Percentiles rank a stretch among this genome's conserved stretches.
phyloP scores from a whole-genome alignment of 2,797 vertebrate genomes.

The Manis crassicaudata region DNA sequence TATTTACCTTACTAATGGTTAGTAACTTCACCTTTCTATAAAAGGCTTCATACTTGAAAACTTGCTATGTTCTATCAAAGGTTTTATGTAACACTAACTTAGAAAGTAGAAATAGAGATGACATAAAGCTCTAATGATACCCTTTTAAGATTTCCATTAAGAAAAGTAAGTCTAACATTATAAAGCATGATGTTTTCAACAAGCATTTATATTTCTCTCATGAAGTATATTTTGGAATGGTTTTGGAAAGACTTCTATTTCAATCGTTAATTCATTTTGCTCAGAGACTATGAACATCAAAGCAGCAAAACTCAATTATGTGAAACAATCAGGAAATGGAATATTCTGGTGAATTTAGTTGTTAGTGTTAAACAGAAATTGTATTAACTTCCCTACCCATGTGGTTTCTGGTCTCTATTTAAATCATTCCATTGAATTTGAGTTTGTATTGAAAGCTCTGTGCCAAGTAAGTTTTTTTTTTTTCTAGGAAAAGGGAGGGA shows the following conservation, averaged over 20 bases:
- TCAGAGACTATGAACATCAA: constrained; percentile 47
- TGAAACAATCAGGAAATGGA: constrained; percentile 50
- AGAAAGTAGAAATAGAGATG: constrained; percentile 41
- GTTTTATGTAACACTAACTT: background rate
- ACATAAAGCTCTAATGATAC: background rate
- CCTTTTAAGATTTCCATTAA: background rate
- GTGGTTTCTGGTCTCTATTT: constrained; percentile 10
- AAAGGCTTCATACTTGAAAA: background rate
- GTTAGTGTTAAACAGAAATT: constrained; percentile 45
- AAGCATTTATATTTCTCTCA: constrained; percentile 49
- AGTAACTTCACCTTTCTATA: background rate
- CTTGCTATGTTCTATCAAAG: background rate
- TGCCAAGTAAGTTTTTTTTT: background rate
- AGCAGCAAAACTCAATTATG: constrained; percentile 55
- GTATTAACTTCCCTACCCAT: background rate
- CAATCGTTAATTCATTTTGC: constrained; percentile 44
- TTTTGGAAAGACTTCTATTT: constrained; percentile 17
- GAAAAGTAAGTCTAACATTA: constrained; percentile 9
- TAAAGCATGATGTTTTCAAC: background rate
- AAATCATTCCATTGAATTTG: constrained; percentile 35
- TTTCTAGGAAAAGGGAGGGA: background rate
- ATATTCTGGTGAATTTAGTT: constrained; percentile 56
- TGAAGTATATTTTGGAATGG: background rate
- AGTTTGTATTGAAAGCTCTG: constrained; percentile 24
- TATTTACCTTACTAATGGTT: background rate